These are phyloP conservation scores for Torymus texanus DNA, from an alignment of 2,888 invertebrate species.

Conservation along the genomic window DNA sequence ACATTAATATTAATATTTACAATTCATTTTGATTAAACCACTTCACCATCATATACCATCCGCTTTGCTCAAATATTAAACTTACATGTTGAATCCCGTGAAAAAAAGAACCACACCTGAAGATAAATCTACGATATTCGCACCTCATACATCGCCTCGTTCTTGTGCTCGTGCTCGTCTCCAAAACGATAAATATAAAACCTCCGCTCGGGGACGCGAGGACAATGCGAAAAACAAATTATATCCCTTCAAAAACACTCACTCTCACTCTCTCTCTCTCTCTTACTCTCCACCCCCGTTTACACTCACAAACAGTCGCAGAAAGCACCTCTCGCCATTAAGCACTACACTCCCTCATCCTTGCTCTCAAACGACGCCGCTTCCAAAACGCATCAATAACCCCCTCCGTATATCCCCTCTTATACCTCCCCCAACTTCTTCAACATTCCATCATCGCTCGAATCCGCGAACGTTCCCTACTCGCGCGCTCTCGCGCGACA, in stretches of 20 bases:
- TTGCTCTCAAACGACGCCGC: constrained; percentile 31
- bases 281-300: constrained; percentile 31
- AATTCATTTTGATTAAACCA: too few species aligned
- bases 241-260: constrained; percentile 13
- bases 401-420: neutral
- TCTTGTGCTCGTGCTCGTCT: too few species aligned
- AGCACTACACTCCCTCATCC: constrained; percentile 46
- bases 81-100: too few species aligned
- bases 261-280: constrained; percentile 50
- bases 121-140: too few species aligned
- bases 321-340: constrained; percentile 46
- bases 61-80: too few species aligned
- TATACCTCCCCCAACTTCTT: constrained; percentile 11
- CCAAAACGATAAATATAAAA: constrained; percentile 17
- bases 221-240: neutral
- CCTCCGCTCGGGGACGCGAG: neutral
- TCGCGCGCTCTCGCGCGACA: constrained; percentile 50
- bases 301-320: constrained; percentile 23
- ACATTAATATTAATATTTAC: too few species aligned
- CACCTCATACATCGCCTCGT: too few species aligned
- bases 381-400: constrained; percentile 54
- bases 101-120: too few species aligned
- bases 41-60: too few species aligned
- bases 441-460: constrained; percentile 56
- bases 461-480: constrained; percentile 55